Evolutionary conservation across 2,888 invertebrate genomes (phyloP).

Genomic region (Arctia plantaginis): DNA sequence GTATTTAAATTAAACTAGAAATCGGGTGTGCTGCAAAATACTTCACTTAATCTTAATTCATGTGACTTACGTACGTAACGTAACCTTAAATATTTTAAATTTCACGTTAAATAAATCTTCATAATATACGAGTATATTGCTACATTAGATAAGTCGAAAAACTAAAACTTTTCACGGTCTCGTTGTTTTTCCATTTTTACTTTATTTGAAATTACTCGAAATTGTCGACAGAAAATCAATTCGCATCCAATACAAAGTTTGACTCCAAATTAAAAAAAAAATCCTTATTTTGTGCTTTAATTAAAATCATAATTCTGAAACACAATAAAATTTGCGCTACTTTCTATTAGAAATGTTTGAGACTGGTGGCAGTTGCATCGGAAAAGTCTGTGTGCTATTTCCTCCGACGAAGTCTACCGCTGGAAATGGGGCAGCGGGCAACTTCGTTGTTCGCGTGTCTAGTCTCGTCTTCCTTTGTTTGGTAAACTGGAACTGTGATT

Average conservation of each 20-base stretch:
- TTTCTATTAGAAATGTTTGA: conserved; percentile 27
- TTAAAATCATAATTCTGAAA: background rate
- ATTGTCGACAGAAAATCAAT: no score
- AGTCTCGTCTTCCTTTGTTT: background rate
- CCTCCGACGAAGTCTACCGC: conserved; percentile 35
- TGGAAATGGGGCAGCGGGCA: conserved; percentile 40
- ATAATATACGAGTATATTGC: no score
- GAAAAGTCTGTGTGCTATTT: conserved; percentile 45
- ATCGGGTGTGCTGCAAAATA: no score
- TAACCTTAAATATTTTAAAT: no score
- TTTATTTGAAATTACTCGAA: no score
- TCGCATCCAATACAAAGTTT: background rate
- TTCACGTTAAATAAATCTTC: no score
- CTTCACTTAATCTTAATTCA: no score
- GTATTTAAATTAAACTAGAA: no score
- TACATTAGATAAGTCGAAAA: no score
- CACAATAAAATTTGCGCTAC: conserved; percentile 24
- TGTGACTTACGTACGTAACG: no score
- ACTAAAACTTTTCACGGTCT: no score
- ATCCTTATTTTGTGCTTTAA: background rate
- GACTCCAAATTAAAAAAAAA: background rate
- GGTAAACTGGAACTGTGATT: background rate
- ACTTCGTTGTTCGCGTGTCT: conserved; percentile 1
- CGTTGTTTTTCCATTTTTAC: no score
- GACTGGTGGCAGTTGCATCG: conserved; percentile 32